phyloP scores from a whole-genome alignment of 2,113 vertebrate genomes.

The Hippopotamus amphibius region DNA sequence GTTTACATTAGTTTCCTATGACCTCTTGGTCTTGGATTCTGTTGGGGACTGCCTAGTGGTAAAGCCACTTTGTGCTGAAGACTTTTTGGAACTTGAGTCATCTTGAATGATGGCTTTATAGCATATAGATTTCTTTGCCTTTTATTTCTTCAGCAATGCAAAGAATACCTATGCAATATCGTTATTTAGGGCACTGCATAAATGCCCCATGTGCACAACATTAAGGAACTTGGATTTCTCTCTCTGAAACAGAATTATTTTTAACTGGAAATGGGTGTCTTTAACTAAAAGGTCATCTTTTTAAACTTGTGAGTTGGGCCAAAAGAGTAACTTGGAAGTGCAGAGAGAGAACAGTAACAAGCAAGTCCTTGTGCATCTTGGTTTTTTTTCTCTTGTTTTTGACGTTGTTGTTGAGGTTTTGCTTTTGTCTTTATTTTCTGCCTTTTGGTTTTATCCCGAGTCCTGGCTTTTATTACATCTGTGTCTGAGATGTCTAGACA shows the following conservation, averaged over 20 bases:
- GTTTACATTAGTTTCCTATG: background rate
- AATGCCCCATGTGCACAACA: background rate
- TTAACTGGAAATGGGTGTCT: background rate
- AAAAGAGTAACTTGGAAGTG: background rate
- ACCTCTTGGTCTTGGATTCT: background rate
- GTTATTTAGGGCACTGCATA: background rate
- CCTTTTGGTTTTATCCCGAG: background rate
- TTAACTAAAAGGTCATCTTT: background rate
- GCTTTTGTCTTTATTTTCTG: background rate
- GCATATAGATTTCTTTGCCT: background rate
- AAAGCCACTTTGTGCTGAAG: background rate
- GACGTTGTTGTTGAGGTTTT: background rate
- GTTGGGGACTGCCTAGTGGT: background rate
- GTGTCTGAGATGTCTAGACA: background rate
- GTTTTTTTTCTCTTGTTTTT: background rate
- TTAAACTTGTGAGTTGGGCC: background rate
- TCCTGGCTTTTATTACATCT: background rate
- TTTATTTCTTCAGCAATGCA: background rate
- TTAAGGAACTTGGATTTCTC: background rate
- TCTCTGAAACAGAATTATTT: background rate
- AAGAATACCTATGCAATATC: too few species aligned
- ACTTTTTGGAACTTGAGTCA: background rate
- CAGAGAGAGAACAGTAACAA: background rate
- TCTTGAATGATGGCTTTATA: background rate
- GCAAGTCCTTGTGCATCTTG: background rate